Percentiles rank a stretch among this genome's conserved stretches.
phyloP scores from a whole-genome alignment of 1,140 invertebrate genomes.

The Choristoneura fumiferana region DNA sequence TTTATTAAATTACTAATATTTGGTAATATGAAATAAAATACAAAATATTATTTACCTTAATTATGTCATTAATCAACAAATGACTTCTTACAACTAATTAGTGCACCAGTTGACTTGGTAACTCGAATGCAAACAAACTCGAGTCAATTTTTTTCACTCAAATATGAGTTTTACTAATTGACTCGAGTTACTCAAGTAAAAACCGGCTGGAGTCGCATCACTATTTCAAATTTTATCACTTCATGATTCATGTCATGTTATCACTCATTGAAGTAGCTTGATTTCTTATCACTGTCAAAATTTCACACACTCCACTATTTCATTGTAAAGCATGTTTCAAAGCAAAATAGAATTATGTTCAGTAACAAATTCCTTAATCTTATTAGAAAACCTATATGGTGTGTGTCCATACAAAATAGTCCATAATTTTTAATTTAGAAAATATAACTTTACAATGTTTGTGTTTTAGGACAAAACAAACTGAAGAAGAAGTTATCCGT shows the following conservation, averaged over 20 bases:
- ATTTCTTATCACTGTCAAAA: conserved; percentile 2
- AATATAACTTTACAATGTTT: conserved; percentile 16
- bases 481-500: conserved; percentile 84
- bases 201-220: no score
- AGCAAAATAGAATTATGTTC: not conserved
- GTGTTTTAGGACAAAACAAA: conserved; percentile 82
- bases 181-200: no score
- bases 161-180: no score
- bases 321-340: conserved; percentile 1
- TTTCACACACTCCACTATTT: conserved; percentile 2
- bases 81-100: no score
- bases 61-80: no score
- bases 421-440: not conserved
- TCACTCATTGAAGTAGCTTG: conserved; percentile 6
- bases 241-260: conserved; percentile 17
- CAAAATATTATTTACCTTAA: no score
- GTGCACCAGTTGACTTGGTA: no score
- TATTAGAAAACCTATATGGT: conserved; percentile 66
- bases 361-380: conserved; percentile 51
- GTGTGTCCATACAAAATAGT: conserved; percentile 21
- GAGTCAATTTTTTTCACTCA: no score
- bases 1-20: no score
- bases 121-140: no score
- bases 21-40: no score
- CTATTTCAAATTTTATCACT: no score